Conservation (phyloP, 2,113 vertebrate species). For the Plecotus auritus region DNA sequence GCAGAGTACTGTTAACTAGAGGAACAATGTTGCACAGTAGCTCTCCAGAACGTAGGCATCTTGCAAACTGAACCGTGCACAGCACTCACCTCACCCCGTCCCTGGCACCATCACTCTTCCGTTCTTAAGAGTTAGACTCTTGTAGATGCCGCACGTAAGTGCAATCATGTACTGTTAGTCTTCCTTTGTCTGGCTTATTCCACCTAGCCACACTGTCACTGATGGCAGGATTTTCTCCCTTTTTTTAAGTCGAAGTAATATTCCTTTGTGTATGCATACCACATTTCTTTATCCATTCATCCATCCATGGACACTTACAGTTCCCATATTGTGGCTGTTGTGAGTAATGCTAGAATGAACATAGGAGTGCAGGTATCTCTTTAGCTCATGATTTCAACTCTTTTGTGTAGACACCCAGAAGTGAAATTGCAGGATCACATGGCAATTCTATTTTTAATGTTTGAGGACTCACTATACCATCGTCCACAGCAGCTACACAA, state of each 20-base stretch:
- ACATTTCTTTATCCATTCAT: background rate
- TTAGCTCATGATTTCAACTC: background rate
- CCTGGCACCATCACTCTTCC: fast-evolving
- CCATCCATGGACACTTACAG: background rate
- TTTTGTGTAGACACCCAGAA: background rate
- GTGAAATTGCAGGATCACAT: background rate
- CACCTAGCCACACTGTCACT: fast-evolving
- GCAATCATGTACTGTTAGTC: fast-evolving
- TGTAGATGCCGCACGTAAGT: fast-evolving
- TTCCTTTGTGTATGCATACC: background rate
- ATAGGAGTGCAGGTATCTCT: fast-evolving
- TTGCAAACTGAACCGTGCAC: fast-evolving
- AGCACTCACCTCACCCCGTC: background rate
- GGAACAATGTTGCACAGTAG: fast-evolving
- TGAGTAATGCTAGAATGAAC: background rate
- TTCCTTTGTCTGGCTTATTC: background rate
- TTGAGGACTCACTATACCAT: background rate
- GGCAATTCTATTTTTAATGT: background rate
- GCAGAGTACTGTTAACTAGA: background rate
- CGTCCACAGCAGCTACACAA: background rate
- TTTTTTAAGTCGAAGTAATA: background rate
- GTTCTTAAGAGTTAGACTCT: too few relatives aligned
- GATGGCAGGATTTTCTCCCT: background rate
- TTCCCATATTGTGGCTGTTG: background rate
- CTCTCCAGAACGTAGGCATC: background rate